phyloP scores from a whole-genome alignment of 2,888 invertebrate genomes.

The Scelioninae gen. 2 region DNA sequence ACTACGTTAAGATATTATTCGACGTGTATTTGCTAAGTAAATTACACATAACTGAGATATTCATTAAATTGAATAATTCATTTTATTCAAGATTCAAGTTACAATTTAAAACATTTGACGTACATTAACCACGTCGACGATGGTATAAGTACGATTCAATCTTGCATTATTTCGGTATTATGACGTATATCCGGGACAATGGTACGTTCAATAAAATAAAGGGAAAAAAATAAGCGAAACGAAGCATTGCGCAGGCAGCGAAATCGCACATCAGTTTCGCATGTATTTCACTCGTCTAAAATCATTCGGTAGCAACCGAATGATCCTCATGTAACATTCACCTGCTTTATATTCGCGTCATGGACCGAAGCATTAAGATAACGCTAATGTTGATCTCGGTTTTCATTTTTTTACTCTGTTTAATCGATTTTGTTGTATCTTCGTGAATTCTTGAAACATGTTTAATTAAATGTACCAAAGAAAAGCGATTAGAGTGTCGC shows the following conservation, averaged over 20 bases:
- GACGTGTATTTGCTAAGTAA: background rate
- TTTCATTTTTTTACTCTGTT: constrained; percentile 60
- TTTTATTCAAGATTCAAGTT: constrained; percentile 25
- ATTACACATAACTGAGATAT: constrained; percentile 20
- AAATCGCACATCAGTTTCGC: constrained; percentile 14
- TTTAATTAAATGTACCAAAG: constrained; percentile 58
- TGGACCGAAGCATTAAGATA: constrained; percentile 60
- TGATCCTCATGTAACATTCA: constrained; percentile 64
- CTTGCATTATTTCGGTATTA: too few species aligned
- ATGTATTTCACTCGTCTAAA: constrained; percentile 15
- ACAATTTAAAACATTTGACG: constrained; percentile 29
- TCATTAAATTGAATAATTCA: constrained; percentile 36
- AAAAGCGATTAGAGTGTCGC: constrained; percentile 7
- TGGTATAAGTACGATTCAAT: background rate
- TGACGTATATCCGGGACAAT: too few species aligned
- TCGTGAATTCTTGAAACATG: constrained; percentile 21
- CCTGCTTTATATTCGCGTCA: constrained; percentile 60
- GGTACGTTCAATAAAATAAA: constrained; percentile 8
- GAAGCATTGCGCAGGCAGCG: background rate
- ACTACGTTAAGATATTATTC: background rate
- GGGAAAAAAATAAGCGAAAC: constrained; percentile 1
- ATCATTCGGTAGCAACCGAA: constrained; percentile 60
- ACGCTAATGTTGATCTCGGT: constrained; percentile 64
- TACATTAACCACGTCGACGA: too few species aligned
- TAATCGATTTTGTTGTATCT: constrained; percentile 53